Percentiles rank a stretch among this genome's conserved stretches.
Evolutionary conservation across 2,797 vertebrate genomes (phyloP).

Genomic region (Naso thynnoides): DNA sequence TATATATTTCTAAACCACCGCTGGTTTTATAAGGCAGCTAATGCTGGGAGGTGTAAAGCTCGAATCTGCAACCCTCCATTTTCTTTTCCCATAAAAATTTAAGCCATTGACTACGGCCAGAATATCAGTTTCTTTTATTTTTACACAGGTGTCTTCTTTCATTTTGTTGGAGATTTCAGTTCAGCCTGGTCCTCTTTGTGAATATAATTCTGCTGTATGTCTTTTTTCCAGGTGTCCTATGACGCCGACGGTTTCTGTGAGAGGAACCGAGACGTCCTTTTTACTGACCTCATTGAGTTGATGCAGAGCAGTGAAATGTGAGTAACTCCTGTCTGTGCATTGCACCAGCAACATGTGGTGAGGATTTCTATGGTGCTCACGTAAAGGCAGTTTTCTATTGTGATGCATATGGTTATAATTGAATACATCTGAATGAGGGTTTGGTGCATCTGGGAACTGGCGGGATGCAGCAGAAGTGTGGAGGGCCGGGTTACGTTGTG

Average conservation of each 20-base stretch:
- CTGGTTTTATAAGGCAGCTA: slow-evolving; percentile 54
- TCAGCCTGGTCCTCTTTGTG: slow-evolving; percentile 9
- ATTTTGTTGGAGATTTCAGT: slow-evolving; percentile 36
- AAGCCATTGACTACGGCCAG: slow-evolving; percentile 19
- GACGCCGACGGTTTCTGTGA: slow-evolving; percentile 98
- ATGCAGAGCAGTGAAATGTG: slow-evolving; percentile 99
- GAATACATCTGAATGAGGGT: slow-evolving; percentile 47
- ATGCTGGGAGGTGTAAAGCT: slow-evolving; percentile 49
- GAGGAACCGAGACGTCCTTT: slow-evolving; percentile 97
- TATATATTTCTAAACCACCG: slow-evolving; percentile 35
- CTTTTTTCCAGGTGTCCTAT: slow-evolving; percentile 92
- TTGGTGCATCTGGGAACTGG: slow-evolving; percentile 63
- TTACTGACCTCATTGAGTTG: slow-evolving; percentile 96
- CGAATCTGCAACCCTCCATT: slow-evolving; percentile 42
- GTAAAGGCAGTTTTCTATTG: slow-evolving; percentile 39
- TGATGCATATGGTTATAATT: slow-evolving; percentile 62
- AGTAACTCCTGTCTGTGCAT: slow-evolving; percentile 73
- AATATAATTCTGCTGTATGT: slow-evolving; percentile 16
- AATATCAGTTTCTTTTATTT: slow-evolving; percentile 32
- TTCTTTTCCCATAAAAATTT: slow-evolving; percentile 45
- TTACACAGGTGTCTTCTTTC: slow-evolving; percentile 42
- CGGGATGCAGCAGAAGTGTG: slow-evolving; percentile 56
- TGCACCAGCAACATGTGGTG: slow-evolving; percentile 26
- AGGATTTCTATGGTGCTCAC: slow-evolving; percentile 12
- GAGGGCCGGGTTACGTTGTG: slow-evolving; percentile 15